Evolutionary conservation across 1,140 invertebrate genomes (phyloP), one percentile per base, ranked within the genome.

Genomic region (Apis laboriosa): DNA sequence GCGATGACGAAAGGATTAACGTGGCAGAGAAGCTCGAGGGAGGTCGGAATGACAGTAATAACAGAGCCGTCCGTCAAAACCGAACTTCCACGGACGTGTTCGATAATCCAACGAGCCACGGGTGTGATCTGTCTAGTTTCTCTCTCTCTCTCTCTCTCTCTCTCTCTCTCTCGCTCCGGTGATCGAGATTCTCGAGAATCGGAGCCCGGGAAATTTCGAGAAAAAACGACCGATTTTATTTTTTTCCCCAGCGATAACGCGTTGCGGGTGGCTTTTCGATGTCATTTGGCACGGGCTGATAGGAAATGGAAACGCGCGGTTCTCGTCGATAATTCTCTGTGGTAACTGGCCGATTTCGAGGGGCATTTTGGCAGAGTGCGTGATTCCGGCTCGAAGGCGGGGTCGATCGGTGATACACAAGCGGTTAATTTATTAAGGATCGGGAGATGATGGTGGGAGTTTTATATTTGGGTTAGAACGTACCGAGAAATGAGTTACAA

Each of bases 61-160:
- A 91, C 90, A 91, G 90, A 90, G 85, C 89, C 81, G 90, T 90
- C 90, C 84, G 85, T 91, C 89, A 91, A 88, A 90, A 87, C 78
- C 84, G 82, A 90, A 90, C 82, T 85, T 90, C 84, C 86, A 80
- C 82, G 84, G 80, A 67, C 73, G 73, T 77, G 68, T 81, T 75
- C 80, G 61, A 74, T 83, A 86, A 76, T 86, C 87, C 85, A 88
- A 53, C 82, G 83, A 70, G 80, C 78, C 63, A 74, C 71, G 60
- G 88, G 84, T 81, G 79, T 85, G 83, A 89, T 90, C 86, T 84
- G 90, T 91, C 34, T 34, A 34, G 34, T 34, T 34, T 90, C 90
- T 91, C 91, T 89, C 89, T 80, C 56, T 72, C 55, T 86, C 60
- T 90, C 90, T 91, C 91, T 89, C 89, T 80, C 56, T 72, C 55